Evolutionary conservation across 2,888 invertebrate species (phyloP).

Genomic region (Sympetrum striolatum): DNA sequence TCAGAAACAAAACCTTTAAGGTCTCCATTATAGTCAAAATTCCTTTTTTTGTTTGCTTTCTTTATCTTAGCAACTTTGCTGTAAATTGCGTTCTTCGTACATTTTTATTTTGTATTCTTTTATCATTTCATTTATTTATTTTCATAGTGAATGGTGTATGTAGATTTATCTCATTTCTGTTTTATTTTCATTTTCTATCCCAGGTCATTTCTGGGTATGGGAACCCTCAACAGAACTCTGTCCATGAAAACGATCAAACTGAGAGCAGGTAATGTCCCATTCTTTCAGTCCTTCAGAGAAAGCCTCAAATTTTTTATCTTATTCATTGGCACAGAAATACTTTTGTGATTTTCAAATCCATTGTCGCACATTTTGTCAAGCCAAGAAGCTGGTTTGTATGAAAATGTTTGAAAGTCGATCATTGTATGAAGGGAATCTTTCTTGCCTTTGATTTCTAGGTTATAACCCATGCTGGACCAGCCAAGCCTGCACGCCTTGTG

Average conservation of each 20-base stretch:
- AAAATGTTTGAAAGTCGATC: conserved; percentile 46
- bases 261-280: conserved; percentile 37
- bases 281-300: conserved; percentile 14
- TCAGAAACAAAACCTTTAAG: background rate
- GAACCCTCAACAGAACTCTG: conserved; percentile 39
- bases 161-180: conserved; percentile 38
- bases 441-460: conserved; percentile 62
- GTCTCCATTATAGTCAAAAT: background rate
- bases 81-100: background rate
- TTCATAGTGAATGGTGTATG: conserved; percentile 28
- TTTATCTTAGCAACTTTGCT: conserved; percentile 44
- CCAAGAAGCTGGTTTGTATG: conserved; percentile 54
- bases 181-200: conserved; percentile 29
- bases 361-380: conserved; percentile 55
- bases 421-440: background rate
- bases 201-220: conserved; percentile 44
- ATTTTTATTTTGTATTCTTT: conserved; percentile 3
- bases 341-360: too few relatives aligned
- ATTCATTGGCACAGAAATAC: background rate
- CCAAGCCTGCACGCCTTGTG: conserved; percentile 72
- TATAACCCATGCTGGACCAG: conserved; percentile 79
- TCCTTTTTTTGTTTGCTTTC: conserved; percentile 35
- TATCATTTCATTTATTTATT: conserved; percentile 43
- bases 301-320: background rate
- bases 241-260: conserved; percentile 39